phyloP scores from a whole-genome alignment of 2,888 invertebrate genomes.

The Thecophora atra region DNA sequence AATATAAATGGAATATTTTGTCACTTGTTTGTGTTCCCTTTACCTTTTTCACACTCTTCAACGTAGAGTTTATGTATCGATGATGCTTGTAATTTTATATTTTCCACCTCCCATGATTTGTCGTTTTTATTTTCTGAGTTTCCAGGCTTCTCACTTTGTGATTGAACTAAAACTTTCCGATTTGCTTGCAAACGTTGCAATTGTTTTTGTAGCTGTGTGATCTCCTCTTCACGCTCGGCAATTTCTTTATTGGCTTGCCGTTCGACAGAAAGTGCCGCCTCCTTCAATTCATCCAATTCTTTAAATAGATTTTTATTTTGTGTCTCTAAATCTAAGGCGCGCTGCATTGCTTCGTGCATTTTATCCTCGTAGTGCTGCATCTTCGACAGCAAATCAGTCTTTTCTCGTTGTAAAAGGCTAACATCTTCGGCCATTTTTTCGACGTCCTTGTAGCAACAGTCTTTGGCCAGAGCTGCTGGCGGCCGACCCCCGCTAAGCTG shows the following conservation, averaged over 20 bases:
- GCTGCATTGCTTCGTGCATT: conserved; percentile 81
- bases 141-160: not conserved
- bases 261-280: conserved; percentile 79
- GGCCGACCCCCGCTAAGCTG: conserved; percentile 79
- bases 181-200: conserved; percentile 47
- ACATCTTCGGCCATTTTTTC: conserved; percentile 70
- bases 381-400: conserved; percentile 63
- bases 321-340: conserved; percentile 78
- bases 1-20: not conserved
- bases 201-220: conserved; percentile 59
- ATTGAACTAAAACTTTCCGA: conserved; percentile 27
- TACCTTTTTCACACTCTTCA: conserved; percentile 31
- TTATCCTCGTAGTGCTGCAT: conserved; percentile 59
- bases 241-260: conserved; percentile 78
- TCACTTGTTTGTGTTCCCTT: not conserved
- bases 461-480: conserved; percentile 71
- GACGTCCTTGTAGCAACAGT: conserved; percentile 73
- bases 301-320: conserved; percentile 76
- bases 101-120: not conserved
- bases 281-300: conserved; percentile 78
- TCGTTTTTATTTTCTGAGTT: not conserved
- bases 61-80: conserved; percentile 29
- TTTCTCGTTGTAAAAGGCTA: conserved; percentile 71
- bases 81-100: conserved; percentile 8
- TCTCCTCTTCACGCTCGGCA: conserved; percentile 68